Evolutionary conservation across 1,140 invertebrate species (phyloP).

Genomic region (Hycleus phaleratus): DNA sequence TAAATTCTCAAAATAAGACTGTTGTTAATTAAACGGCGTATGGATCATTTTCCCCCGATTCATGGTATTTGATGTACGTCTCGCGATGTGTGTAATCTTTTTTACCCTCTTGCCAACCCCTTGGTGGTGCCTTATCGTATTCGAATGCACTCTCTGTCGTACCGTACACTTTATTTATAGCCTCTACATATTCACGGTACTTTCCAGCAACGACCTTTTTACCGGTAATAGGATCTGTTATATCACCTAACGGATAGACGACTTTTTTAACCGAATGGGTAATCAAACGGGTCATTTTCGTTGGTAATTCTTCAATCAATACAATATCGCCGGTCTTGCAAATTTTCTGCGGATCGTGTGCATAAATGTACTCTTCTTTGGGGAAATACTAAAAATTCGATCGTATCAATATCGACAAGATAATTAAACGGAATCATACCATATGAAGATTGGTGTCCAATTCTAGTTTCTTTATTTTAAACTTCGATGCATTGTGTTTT

Average conservation of each 20-base stretch:
- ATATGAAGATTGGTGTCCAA: slow-evolving; percentile 60
- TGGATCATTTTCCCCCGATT: slow-evolving; percentile 57
- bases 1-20: background rate
- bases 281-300: slow-evolving; percentile 65
- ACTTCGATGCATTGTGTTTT: slow-evolving; percentile 68
- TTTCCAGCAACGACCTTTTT: slow-evolving; percentile 63
- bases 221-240: slow-evolving; percentile 73
- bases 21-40: slow-evolving; percentile 20
- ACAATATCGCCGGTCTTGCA: slow-evolving; percentile 79
- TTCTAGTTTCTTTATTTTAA: slow-evolving; percentile 60
- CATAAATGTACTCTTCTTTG: slow-evolving; percentile 61
- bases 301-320: slow-evolving; percentile 62
- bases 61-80: slow-evolving; percentile 66
- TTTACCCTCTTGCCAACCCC: slow-evolving; percentile 72
- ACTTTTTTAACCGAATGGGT: slow-evolving; percentile 72
- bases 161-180: slow-evolving; percentile 60
- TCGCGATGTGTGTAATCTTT: slow-evolving; percentile 72
- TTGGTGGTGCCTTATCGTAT: slow-evolving; percentile 65
- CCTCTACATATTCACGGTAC: slow-evolving; percentile 69
- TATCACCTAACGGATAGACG: slow-evolving; percentile 72
- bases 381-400: slow-evolving; percentile 63
- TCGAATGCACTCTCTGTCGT: slow-evolving; percentile 59
- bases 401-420: slow-evolving; percentile 19
- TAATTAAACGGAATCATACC: slow-evolving; percentile 41
- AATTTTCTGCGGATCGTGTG: slow-evolving; percentile 64